Percentiles rank a stretch among this genome's conserved stretches.
These are phyloP conservation scores for Noctilio leporinus DNA, from an alignment of 2,113 vertebrate species.

Conservation along the genomic window DNA sequence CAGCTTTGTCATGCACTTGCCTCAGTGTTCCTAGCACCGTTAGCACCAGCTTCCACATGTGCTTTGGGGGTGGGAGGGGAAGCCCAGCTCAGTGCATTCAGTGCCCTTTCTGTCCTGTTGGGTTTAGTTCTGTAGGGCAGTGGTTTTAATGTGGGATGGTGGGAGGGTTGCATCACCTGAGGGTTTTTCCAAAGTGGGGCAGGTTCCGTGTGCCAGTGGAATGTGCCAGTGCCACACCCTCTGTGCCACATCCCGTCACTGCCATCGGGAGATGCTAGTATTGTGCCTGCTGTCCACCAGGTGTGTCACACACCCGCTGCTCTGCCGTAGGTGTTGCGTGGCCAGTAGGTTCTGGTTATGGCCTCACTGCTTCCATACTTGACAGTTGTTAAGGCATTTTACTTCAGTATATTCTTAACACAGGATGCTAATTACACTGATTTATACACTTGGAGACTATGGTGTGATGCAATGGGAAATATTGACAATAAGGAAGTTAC, in stretches of 20 bases:
- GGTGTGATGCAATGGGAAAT: not conserved
- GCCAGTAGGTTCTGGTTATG: not conserved
- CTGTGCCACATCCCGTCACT: rapidly evolving
- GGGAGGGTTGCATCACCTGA: not conserved
- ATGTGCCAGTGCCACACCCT: rapidly evolving
- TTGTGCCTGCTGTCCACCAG: rapidly evolving
- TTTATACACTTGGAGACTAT: not conserved
- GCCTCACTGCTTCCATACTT: not conserved
- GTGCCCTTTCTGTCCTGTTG: not conserved
- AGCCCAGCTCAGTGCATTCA: not conserved
- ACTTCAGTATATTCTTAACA: not conserved
- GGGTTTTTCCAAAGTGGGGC: not conserved
- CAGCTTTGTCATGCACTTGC: not conserved
- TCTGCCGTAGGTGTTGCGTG: not conserved
- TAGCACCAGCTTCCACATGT: not conserved
- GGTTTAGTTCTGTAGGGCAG: not conserved
- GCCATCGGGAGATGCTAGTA: not conserved
- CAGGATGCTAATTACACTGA: not conserved
- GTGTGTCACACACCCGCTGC: not conserved
- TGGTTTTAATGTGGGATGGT: not conserved
- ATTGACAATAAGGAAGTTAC: not conserved
- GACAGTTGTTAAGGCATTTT: not conserved
- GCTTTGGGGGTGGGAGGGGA: too few species aligned
- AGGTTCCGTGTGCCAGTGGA: not conserved
- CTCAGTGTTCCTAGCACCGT: not conserved